Conservation (phyloP, 2,797 vertebrate genomes). For the Bucorvus abyssinicus region DNA sequence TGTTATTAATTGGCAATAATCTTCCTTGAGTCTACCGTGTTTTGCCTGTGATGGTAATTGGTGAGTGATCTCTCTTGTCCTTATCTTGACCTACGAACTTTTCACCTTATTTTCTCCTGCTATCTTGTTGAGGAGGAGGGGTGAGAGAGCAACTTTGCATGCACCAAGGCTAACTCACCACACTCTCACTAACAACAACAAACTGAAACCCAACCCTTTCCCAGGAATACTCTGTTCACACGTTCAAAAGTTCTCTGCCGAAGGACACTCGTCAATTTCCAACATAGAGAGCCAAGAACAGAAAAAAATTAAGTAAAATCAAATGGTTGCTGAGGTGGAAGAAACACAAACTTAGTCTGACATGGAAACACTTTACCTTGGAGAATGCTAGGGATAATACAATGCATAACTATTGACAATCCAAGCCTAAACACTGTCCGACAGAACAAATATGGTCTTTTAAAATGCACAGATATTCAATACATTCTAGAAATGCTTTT, state of each 20-base stretch:
- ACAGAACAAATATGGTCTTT: background rate
- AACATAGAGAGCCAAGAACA: background rate
- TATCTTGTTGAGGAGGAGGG: background rate
- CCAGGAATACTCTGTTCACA: background rate
- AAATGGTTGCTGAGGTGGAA: background rate
- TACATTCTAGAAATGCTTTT: background rate
- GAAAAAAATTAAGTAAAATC: background rate
- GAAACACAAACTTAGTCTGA: background rate
- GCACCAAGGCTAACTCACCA: background rate
- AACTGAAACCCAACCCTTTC: background rate
- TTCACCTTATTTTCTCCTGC: background rate
- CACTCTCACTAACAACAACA: background rate
- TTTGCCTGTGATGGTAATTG: background rate
- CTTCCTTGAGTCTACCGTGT: background rate
- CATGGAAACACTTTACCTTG: background rate
- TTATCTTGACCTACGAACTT: background rate
- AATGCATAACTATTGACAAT: background rate
- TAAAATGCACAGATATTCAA: background rate
- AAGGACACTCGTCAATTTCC: background rate
- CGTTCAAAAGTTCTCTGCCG: background rate
- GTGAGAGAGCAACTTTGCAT: background rate
- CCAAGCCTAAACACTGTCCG: background rate
- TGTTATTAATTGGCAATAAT: background rate
- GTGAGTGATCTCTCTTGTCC: background rate
- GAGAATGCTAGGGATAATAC: background rate